phyloP scores from a whole-genome alignment of 2,888 invertebrate genomes.

The Xanthia icteritia region DNA sequence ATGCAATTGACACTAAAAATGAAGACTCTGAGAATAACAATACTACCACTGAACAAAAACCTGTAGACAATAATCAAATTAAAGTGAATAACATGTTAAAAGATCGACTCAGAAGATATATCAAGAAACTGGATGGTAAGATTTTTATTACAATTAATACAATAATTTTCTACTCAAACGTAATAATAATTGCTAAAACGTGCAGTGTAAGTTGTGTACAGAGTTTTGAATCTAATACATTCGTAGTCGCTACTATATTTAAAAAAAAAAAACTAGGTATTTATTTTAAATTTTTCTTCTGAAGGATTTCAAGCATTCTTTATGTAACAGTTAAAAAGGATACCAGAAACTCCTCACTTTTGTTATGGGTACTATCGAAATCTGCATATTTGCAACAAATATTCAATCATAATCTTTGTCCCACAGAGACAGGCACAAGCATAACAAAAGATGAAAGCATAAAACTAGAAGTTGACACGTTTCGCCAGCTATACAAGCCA shows the following conservation, averaged over 20 bases:
- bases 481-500: constrained; percentile 90
- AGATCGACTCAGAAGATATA: constrained; percentile 86
- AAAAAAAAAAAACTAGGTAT: too few species aligned
- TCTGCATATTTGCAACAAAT: background rate
- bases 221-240: background rate
- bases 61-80: constrained; percentile 71
- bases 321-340: background rate
- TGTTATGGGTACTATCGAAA: background rate
- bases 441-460: constrained; percentile 85
- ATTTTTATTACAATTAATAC: too few species aligned
- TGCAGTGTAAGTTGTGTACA: background rate
- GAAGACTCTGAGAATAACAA: constrained; percentile 73
- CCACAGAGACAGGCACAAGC: constrained; percentile 81
- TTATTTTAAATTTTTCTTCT: background rate
- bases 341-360: background rate
- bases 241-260: background rate
- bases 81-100: constrained; percentile 85
- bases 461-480: constrained; percentile 89
- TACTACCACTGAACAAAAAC: constrained; percentile 69
- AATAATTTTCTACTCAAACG: background rate
- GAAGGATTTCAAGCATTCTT: background rate
- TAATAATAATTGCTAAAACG: background rate
- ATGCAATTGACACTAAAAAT: constrained; percentile 68
- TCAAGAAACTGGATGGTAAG: constrained; percentile 88
- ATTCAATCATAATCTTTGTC: background rate